Base-by-base conservation (phyloP, 2,797 vertebrate genomes). In the Sternotherus odoratus region DNA sequence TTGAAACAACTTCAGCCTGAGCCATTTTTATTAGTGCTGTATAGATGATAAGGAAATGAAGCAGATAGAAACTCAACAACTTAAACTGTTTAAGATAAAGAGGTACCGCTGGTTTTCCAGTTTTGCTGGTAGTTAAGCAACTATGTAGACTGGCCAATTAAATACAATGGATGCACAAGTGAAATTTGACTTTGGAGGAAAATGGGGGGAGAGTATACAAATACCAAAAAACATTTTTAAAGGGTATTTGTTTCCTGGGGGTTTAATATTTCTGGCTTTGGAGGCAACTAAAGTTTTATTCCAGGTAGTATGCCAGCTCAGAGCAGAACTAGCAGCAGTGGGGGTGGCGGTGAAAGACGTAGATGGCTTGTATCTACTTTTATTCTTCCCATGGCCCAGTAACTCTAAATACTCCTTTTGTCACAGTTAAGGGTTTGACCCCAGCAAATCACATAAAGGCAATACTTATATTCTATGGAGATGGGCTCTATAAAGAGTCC, bases 151-250 rank as follows among this genome's bases (percentile, higher is more conserved):
- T 24, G 94, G 10, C 33, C 63, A 86, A 54, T 57, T 85, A 95
- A 96, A 90, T 2, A 83, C 96, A 86, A 94, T 86, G 8, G 51
- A 77, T 92, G 46, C 88, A 66, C 83, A 80, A 92, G 33, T 83
- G 84, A 83, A 69, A 48, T 54, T 46, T 30, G 8, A 56, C 24
- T 21, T 78, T 88, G 50, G 78, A 95, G 77, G 69, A 51, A 19
- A 54, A 8, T 56, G 83, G 83, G 60, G 87, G 12, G 54, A 77
- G 48, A 85, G 54, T 50, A 80, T 82, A 80, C 95, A 21, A 94
- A 83, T 91, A 66, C 36, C 82, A 53, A 92, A 72, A 83, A 82
- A 83, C 63, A 17, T 87, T 87, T 92, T 39, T 78, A 86, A 89
- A 91, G 89, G 60, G 33, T 13, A 84, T 88, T 90, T 94, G 11